Evolutionary conservation across 2,888 invertebrate species (phyloP), one percentile per base, ranked within the genome.

Genomic region (Helleia helle): DNA sequence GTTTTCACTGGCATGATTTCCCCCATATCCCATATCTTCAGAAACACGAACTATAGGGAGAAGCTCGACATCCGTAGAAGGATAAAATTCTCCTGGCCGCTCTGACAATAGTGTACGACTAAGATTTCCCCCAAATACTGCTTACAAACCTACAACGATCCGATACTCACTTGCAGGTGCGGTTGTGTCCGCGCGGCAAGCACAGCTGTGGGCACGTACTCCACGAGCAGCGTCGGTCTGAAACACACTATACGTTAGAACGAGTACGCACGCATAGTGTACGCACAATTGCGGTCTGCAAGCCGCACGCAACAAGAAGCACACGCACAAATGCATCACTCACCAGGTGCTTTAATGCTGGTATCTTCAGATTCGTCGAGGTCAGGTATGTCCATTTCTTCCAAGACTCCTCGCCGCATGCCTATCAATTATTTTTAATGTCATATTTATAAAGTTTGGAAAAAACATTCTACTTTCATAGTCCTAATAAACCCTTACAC

Each of bases 201-300:
- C 94, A 94, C 40, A 90, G 79, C 68, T 95, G 95, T 12, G 94
- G 90, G 63, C 95, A 95, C 2, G 89, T 84, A 34, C 90, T 89
- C 87, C 93, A 93, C 40, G 86, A 74, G 64, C 93, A 93, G 39
- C 54, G 42, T 46, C 61, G 61, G 25, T 43, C 44, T 43, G 43
- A 14, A 7, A 22, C 9, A 9, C 13, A 29, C 14, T n/a, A 1
- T 4, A 30, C 7, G 30, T 30, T n/a, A n/a, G n/a, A n/a, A n/a
- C n/a, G n/a, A n/a, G n/a, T n/a, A n/a, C n/a, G n/a, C n/a, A n/a
- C n/a, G n/a, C n/a, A n/a, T n/a, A n/a, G n/a, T n/a, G n/a, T n/a
- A n/a, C n/a, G n/a, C n/a, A n/a, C n/a, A n/a, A n/a, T n/a, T n/a
- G n/a, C n/a, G n/a, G n/a, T n/a, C n/a, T n/a, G n/a, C n/a, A n/a